phyloP scores from a whole-genome alignment of 1,140 invertebrate species.

The Cotesia typhae region DNA sequence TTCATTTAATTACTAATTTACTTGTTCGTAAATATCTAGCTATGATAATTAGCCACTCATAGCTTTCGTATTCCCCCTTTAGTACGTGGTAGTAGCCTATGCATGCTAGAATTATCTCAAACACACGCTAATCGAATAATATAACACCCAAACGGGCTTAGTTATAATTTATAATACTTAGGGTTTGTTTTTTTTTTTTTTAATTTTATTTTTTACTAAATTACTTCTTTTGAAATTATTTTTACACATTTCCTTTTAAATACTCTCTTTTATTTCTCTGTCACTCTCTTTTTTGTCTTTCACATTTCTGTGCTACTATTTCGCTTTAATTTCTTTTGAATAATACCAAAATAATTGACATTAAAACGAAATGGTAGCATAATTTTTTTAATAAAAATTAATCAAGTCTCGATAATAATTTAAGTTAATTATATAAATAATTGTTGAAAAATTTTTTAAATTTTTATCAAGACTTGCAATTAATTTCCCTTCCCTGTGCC shows the following conservation, averaged over 20 bases:
- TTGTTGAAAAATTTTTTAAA: too few relatives aligned
- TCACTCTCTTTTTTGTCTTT: too few relatives aligned
- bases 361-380: neutral
- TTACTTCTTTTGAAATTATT: neutral
- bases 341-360: constrained; percentile 11
- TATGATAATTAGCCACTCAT: constrained; percentile 43
- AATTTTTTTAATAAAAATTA: too few relatives aligned
- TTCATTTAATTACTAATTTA: constrained; percentile 32
- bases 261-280: neutral
- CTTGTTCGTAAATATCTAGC: constrained; percentile 42
- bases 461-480: neutral
- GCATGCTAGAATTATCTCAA: constrained; percentile 50
- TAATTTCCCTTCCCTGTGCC: constrained; percentile 13
- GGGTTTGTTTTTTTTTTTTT: constrained; percentile 23
- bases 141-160: constrained; percentile 19
- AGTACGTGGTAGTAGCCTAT: constrained; percentile 53
- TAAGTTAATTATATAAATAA: too few relatives aligned
- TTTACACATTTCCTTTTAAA: too few relatives aligned
- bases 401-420: too few relatives aligned
- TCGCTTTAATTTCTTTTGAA: too few relatives aligned
- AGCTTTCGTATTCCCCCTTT: constrained; percentile 46
- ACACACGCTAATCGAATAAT: constrained; percentile 26
- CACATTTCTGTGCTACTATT: too few relatives aligned
- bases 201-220: neutral
- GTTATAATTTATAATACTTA: constrained; percentile 33